These are phyloP conservation scores for Ctenosaura bakeri DNA, from an alignment of 2,797 vertebrate genomes.

Conservation along the genomic window DNA sequence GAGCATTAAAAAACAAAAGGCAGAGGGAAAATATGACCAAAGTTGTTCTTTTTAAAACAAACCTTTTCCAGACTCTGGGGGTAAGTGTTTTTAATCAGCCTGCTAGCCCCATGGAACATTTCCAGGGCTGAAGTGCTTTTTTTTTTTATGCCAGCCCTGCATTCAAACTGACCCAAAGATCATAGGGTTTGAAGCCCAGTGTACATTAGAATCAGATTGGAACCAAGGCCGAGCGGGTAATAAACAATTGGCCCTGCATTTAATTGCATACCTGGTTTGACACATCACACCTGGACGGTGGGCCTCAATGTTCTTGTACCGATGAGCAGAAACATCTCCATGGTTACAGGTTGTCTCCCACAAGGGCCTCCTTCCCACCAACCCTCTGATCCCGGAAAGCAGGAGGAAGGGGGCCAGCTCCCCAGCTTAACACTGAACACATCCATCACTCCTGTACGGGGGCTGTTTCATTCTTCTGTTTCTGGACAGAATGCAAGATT, in stretches of 20 bases:
- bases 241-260: not conserved
- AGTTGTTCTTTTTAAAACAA: too few species aligned
- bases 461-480: not conserved
- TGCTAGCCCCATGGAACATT: too few species aligned
- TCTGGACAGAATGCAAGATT: too few species aligned
- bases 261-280: not conserved
- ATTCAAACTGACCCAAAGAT: too few species aligned
- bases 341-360: not conserved
- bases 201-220: not conserved
- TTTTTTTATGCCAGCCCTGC: too few species aligned
- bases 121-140: too few species aligned
- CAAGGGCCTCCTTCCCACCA: not conserved
- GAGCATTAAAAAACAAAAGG: too few species aligned
- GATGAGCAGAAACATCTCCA: not conserved
- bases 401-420: not conserved
- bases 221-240: not conserved
- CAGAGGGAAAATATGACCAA: too few species aligned
- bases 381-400: not conserved
- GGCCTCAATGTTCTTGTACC: not conserved
- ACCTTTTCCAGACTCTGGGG: too few species aligned
- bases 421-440: rapidly evolving
- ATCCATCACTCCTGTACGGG: not conserved
- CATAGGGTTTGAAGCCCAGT: not conserved
- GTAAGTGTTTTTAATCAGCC: too few species aligned
- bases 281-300: not conserved